phyloP scores from a whole-genome alignment of 2,888 invertebrate species.

The Ectobius pallidus region DNA sequence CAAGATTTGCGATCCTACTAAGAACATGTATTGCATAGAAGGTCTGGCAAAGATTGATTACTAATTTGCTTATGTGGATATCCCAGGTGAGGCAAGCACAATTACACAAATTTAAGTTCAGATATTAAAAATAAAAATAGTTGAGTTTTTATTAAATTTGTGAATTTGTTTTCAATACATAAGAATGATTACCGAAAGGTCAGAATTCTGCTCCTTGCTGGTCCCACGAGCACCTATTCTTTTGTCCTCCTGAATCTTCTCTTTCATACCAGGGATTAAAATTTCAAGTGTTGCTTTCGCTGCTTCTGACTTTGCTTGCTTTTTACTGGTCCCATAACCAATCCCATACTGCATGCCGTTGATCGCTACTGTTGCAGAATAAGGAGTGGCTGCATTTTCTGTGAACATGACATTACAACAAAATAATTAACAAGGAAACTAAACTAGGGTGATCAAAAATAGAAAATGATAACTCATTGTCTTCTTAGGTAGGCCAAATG shows the following conservation, averaged over 20 bases:
- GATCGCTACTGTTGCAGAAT: slow-evolving; percentile 91
- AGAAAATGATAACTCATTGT: no score
- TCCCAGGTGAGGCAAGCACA: no score
- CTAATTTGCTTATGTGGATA: no score
- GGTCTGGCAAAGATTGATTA: no score
- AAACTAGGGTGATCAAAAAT: neutral
- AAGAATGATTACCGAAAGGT: slow-evolving; percentile 62
- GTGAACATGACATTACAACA: slow-evolving; percentile 36
- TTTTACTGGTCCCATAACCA: slow-evolving; percentile 94
- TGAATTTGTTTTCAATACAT: no score
- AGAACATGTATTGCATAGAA: no score
- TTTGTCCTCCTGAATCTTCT: slow-evolving; percentile 72
- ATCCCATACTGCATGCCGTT: slow-evolving; percentile 92
- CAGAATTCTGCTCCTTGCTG: slow-evolving; percentile 57
- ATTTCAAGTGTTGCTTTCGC: slow-evolving; percentile 88
- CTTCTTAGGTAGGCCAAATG: no score
- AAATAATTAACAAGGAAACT: neutral
- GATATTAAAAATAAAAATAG: no score
- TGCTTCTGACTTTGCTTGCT: slow-evolving; percentile 94
- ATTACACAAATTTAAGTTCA: no score
- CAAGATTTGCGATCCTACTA: no score
- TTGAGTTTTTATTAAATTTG: no score
- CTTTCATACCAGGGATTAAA: slow-evolving; percentile 89
- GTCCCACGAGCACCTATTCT: slow-evolving; percentile 55
- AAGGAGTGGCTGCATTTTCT: slow-evolving; percentile 92